Percentiles rank a stretch among this genome's conserved stretches.
Evolutionary conservation across 2,888 invertebrate genomes (phyloP).

Genomic region (Amaurobius ferox): DNA sequence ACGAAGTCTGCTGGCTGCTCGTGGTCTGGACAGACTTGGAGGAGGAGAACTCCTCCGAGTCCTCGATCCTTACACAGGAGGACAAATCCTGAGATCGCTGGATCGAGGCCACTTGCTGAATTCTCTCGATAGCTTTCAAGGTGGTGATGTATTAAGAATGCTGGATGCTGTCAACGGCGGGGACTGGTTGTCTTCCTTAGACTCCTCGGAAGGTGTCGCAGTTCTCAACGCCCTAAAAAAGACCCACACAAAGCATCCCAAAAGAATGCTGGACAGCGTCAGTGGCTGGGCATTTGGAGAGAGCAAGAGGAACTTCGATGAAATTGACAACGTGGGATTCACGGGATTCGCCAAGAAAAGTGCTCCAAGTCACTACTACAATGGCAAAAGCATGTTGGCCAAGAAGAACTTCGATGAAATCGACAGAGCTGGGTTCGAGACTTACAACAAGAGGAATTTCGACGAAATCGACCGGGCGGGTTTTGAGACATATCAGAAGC

Average conservation of each 20-base stretch:
- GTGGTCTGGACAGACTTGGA: conserved; percentile 53
- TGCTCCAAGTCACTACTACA: background rate
- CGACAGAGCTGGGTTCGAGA: conserved; percentile 81
- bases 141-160: conserved; percentile 72
- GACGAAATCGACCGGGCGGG: conserved; percentile 79
- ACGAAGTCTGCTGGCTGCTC: conserved; percentile 65
- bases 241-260: conserved; percentile 18
- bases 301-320: conserved; percentile 70
- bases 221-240: conserved; percentile 60
- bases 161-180: conserved; percentile 78
- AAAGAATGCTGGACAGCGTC: conserved; percentile 64
- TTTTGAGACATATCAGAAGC: conserved; percentile 79
- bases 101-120: conserved; percentile 74
- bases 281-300: conserved; percentile 63
- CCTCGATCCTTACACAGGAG: conserved; percentile 73
- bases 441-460: conserved; percentile 81
- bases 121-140: conserved; percentile 55
- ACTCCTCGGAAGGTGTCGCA: conserved; percentile 77
- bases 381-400: conserved; percentile 74
- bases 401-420: conserved; percentile 83
- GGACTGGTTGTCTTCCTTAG: conserved; percentile 75
- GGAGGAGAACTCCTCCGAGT: conserved; percentile 75
- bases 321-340: conserved; percentile 71
- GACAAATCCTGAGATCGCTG: conserved; percentile 76
- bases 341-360: conserved; percentile 78